phyloP scores from a whole-genome alignment of 1,140 invertebrate genomes.

The Apis mellifera region Amel_HAv3.1 CM009936.2:14440501-14441000 shows the following conservation, averaged over 20 bases:
- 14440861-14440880: background rate
- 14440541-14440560: no score
- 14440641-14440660: background rate
- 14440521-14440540: background rate
- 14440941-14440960: constrained; percentile 69
- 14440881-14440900: constrained; percentile 35
- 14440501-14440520: background rate
- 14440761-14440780: constrained; percentile 13
- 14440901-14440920: constrained; percentile 43
- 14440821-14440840: background rate
- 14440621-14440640: background rate
- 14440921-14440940: constrained; percentile 69
- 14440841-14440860: background rate
- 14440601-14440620: constrained; percentile 1
- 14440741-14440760: background rate
- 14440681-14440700: background rate
- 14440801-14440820: constrained; percentile 7
- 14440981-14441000: constrained; percentile 64
- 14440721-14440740: background rate
- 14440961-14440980: constrained; percentile 68
- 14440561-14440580: background rate
- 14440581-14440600: background rate
- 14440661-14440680: constrained; percentile 11
- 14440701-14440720: constrained; percentile 11
- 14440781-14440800: background rate